A percentile compares a stretch with the other conserved stretches of the same genome.
Evolutionary conservation across 2,797 vertebrate species (phyloP).

Genomic region (Sebastolobus alascanus): DNA sequence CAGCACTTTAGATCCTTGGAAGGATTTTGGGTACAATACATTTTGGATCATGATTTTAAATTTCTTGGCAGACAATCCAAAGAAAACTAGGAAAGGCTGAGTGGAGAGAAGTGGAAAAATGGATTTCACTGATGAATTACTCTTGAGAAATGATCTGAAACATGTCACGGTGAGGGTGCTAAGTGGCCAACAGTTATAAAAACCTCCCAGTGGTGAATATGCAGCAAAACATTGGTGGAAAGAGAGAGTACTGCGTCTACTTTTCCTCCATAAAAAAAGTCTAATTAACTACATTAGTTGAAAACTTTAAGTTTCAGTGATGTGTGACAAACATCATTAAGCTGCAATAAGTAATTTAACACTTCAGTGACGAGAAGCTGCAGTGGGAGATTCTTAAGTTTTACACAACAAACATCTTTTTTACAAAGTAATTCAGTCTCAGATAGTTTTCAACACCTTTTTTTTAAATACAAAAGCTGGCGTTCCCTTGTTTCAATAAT

Average conservation of each 20-base stretch:
- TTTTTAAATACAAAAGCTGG: neutral
- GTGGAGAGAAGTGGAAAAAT: neutral
- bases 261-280: neutral
- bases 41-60: neutral
- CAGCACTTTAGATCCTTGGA: neutral
- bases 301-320: neutral
- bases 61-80: neutral
- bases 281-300: neutral
- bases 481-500: neutral
- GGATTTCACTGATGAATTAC: neutral
- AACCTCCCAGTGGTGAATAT: neutral
- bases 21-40: neutral
- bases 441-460: neutral
- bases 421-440: neutral
- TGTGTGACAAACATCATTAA: neutral
- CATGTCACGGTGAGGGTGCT: neutral
- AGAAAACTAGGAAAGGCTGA: neutral
- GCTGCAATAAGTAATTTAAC: neutral
- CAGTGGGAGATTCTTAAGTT: neutral
- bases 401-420: neutral
- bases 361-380: neutral
- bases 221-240: neutral
- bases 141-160: conserved; percentile 2
- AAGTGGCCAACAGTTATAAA: neutral
- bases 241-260: neutral